Conservation (phyloP, 2,113 vertebrate genomes). For the Spheniscus mendiculus region DNA sequence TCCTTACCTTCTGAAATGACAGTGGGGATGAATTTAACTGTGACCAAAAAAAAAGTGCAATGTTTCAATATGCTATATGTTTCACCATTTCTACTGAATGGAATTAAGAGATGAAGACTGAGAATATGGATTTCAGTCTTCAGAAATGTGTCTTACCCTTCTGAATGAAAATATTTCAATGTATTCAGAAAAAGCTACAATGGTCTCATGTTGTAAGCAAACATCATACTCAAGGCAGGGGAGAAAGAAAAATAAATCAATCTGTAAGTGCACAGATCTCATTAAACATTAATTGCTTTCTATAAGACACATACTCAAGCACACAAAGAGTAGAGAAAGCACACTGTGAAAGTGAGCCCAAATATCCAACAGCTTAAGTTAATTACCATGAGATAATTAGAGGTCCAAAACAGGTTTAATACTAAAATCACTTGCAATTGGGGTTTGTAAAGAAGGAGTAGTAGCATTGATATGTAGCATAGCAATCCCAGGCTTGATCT, state of each 20-base stretch:
- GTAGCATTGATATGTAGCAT: not conserved
- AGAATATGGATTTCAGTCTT: not conserved
- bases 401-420: not conserved
- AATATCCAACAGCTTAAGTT: not conserved
- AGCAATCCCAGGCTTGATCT: not conserved
- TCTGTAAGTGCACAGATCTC: not conserved
- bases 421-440: not conserved
- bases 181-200: not conserved
- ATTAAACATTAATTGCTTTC: not conserved
- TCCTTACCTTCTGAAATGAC: not conserved
- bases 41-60: not conserved
- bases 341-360: not conserved
- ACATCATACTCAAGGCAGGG: not conserved
- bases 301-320: not conserved
- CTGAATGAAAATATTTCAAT: not conserved
- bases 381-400: not conserved
- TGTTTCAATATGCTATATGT: not conserved
- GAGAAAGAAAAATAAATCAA: not conserved
- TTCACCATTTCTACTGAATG: not conserved
- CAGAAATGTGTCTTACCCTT: not conserved
- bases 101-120: not conserved
- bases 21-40: not conserved
- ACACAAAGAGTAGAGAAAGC: not conserved
- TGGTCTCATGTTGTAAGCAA: not conserved
- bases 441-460: not conserved